A percentile compares a stretch with the other conserved stretches of the same genome.
Evolutionary conservation across 2,888 invertebrate species (phyloP).

Genomic region (Odontomyia ornata): DNA sequence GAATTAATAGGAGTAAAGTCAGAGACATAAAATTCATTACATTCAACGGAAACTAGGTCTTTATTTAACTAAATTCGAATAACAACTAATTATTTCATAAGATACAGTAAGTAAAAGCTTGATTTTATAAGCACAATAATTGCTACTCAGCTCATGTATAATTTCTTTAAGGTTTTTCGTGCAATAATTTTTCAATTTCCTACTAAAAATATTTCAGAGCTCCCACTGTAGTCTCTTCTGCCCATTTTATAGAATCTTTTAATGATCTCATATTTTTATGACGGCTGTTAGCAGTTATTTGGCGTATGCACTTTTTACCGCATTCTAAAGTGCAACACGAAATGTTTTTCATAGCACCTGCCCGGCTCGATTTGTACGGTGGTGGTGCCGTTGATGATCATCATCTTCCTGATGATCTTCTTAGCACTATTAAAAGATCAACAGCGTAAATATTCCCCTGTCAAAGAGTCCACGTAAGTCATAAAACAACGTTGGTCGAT

Average conservation of each 20-base stretch:
- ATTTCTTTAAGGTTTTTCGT: too few relatives aligned
- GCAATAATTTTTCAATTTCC: neutral
- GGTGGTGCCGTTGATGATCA: neutral
- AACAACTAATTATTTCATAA: too few relatives aligned
- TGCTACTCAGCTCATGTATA: neutral
- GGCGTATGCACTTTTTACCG: neutral
- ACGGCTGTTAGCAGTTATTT: conserved; percentile 10
- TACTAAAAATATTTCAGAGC: neutral
- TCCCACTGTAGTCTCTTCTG: neutral
- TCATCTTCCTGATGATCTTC: neutral
- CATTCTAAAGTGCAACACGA: neutral
- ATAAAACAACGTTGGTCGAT: neutral
- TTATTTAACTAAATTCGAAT: too few relatives aligned
- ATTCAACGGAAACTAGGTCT: too few relatives aligned
- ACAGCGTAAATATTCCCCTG: conserved; percentile 7
- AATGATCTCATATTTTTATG: neutral
- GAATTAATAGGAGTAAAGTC: too few relatives aligned
- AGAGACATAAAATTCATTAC: too few relatives aligned
- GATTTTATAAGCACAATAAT: neutral
- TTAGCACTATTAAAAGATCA: conserved; percentile 2
- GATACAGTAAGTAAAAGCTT: neutral
- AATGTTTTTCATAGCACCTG: neutral
- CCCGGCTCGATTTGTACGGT: neutral
- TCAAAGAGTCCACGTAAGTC: neutral
- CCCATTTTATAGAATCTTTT: neutral